Percentiles rank a stretch among this genome's conserved stretches.
Conservation (phyloP, 1,140 invertebrate species). For the Ceratitis capitata region DNA sequence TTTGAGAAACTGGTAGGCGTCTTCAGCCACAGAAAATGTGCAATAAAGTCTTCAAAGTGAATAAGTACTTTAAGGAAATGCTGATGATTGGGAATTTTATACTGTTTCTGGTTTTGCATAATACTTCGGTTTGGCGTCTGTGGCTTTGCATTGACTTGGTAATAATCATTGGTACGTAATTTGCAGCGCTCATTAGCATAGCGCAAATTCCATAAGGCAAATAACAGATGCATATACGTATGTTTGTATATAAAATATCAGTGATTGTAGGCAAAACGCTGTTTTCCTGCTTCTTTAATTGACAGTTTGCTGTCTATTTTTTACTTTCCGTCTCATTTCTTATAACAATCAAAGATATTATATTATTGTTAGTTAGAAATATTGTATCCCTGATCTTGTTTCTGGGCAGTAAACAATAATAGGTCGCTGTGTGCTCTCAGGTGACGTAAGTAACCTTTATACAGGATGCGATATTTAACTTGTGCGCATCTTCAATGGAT, state of each 20-base stretch:
- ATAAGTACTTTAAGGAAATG: constrained; percentile 20
- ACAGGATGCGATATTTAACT: too few species aligned
- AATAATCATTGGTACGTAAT: constrained; percentile 33
- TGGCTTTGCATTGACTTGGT: background rate
- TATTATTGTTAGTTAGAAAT: too few species aligned
- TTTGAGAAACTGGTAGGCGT: background rate
- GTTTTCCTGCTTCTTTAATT: background rate
- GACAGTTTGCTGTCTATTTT: background rate
- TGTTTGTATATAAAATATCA: background rate
- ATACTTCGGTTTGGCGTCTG: background rate
- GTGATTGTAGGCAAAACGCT: too few species aligned
- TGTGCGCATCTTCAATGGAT: too few species aligned
- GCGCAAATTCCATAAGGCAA: background rate
- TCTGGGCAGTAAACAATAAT: too few species aligned
- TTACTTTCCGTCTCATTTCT: too few species aligned
- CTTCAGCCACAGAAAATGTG: background rate
- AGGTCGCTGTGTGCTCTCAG: too few species aligned
- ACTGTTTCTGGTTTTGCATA: constrained; percentile 17
- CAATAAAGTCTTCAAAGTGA: background rate
- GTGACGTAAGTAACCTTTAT: too few species aligned
- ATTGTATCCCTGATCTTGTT: too few species aligned
- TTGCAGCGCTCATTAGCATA: background rate
- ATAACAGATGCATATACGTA: background rate
- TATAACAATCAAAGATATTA: too few species aligned
- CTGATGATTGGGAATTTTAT: background rate